Evolutionary conservation across 37 sponge, comb jelly and placozoan genomes (phyloP), one percentile per base, ranked within the genome.

Genomic region (Cliona cf. orientalis): DNA sequence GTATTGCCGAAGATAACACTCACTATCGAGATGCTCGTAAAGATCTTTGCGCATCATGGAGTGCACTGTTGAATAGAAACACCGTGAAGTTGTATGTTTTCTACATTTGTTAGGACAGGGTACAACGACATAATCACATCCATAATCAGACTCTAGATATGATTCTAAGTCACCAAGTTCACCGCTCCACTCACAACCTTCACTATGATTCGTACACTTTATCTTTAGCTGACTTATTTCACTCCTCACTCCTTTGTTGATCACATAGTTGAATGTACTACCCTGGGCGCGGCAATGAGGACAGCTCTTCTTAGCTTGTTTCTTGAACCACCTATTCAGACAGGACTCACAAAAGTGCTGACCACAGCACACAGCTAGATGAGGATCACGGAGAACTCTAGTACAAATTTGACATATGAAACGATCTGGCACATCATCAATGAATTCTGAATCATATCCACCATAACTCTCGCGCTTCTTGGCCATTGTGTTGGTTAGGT

Each of bases 301-400:
- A 49, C 53, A 49, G 53, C 53, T 49, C 9, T 49, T 49, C 53
- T 49, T 9, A 49, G 9, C 14, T 19, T 9, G 9, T n/a, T n/a
- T n/a, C 9, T 9, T 49, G 53, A 49, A 14, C 53, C 9, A 49
- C 9, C 14, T 9, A 19, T 49, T 14, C 9, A 49, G 53, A 49
- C 73, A 72, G 19, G 73, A 72, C 11, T 72, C 73, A 43, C 73
- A 72, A 26, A n/a, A 53, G 73, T 53, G 35, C 34, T 72, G 73
- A 0, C 73, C 73, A 49, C 73, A 72, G 56, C 73, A 72, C 14
- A 19, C 53, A 49, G 53, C 14, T 49, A 19, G 9, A 19, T 49
- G 53, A 49, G 53, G 53, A 49, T 72, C 34, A 23, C 56, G n/a
- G 32, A 72, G 73, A 49, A 49, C 57, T 43, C 53, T 72, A 0